Evolutionary conservation across 2,797 vertebrate genomes (phyloP), one percentile per base, ranked within the genome.

Genomic region (Miichthys miiuy): DNA sequence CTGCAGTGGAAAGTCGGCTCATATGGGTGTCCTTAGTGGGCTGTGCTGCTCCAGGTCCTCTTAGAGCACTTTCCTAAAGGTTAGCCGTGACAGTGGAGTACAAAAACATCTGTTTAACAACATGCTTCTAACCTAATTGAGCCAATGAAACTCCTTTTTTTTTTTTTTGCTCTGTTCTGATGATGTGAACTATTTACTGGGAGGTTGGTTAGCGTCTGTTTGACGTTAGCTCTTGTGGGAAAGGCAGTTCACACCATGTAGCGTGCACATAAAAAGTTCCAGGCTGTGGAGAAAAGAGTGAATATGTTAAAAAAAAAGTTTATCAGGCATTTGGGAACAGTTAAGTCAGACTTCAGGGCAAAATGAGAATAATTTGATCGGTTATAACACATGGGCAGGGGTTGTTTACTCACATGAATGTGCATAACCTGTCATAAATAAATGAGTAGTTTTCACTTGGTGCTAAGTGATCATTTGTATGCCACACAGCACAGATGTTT

Each of bases 171-270:
- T 86, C 75, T 44, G 72, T 77, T 86, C 79, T 50, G 90, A 89
- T 89, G 90, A 91, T 92, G 90, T 89, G 92, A 93, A 80, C 82
- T 88, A 81, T 93, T 90, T 91, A 86, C 86, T 81, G 87, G 68
- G 91, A 87, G 86, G 75, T 90, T 84, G 84, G 81, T 75, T 52
- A 65, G 66, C 79, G 92, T 92, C 92, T 92, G 92, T 91, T 93
- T 92, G 92, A 90, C 91, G 89, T 94, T 94, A 93, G 91, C 74
- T 75, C 88, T 90, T 92, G 91, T 94, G 92, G 92, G 93, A 93
- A 92, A 88, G 83, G 89, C 89, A 76, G 84, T 91, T 90, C 78
- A 75, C 91, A 90, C 90, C 89, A 88, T 91, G 91, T 83, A 84
- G 68, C 62, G 20, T 77, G 20, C 64, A 42, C 72, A 86, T 76